Base-by-base conservation (phyloP, 2,888 invertebrate genomes). In the Copidosoma aretas region DNA sequence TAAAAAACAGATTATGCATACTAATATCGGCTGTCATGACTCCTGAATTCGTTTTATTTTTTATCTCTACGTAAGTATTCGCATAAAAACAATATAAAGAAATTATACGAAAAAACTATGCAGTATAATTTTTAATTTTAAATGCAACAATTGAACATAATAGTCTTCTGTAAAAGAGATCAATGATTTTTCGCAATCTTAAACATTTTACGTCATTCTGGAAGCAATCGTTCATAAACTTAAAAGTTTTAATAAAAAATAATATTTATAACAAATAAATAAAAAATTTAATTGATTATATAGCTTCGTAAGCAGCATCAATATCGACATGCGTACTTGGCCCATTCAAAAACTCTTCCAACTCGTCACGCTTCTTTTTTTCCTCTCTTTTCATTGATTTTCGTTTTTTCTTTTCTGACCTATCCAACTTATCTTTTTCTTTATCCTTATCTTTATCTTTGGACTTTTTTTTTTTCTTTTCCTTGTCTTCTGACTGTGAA, bases 321-420 rank as follows among this genome's bases (percentile, higher is more conserved):
- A 86, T 80, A 81, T 80, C 77, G 75, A 87, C 81, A 82, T 88
- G 78, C 82, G 87, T 80, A 75, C 86, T 73, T 52, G 86, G 79
- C 70, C 87, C 86, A 80, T 89, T 89, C 10, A 90, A 80, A 80
- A 90, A 90, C 75, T 89, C 88, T 76, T 89, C 89, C 46, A 90
- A 80, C 76, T 89, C 89, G 73, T 88, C 88, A 19, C 84, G 82
- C 53, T 84, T 82, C 56, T 82, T 82, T 25, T 84, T 84, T 75
- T 85, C 86, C 65, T 84, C 84, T 73, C 82, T 81, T 68, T 78
- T 78, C 17, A 75, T 71, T 10, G 82, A 81, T 43, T 85, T 81
- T 72, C 85, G 86, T 71, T 84, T 85, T 75, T 82, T 85, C 72
- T 80, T 86, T 73, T 74, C 76, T 71, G 80, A 85, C 74, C 80